Conservation (phyloP, 1,140 invertebrate genomes). For the Proales similis region DNA sequence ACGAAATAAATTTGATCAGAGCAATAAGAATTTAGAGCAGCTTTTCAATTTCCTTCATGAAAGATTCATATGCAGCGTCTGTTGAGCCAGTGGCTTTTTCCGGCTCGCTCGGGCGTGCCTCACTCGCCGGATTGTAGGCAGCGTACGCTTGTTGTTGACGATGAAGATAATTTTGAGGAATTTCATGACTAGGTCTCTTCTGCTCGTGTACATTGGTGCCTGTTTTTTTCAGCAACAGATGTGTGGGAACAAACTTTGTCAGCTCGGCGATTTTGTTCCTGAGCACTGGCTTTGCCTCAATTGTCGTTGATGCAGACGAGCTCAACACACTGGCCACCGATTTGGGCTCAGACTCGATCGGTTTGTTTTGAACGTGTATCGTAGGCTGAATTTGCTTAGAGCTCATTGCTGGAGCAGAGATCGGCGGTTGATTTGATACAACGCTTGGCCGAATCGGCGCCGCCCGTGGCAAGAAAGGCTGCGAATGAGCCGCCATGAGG, state of each 20-base stretch:
- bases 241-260: conserved; percentile 84
- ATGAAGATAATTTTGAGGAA: neutral
- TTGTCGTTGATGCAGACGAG: too few species aligned
- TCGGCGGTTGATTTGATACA: too few species aligned
- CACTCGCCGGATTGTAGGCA: neutral
- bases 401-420: too few species aligned
- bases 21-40: conserved; percentile 32
- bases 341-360: too few species aligned
- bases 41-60: conserved; percentile 35
- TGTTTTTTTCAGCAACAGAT: conserved; percentile 77
- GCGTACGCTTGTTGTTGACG: neutral
- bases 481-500: too few species aligned
- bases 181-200: neutral
- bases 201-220: conserved; percentile 43
- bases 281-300: conserved; percentile 65
- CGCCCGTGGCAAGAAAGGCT: too few species aligned
- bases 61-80: conserved; percentile 31
- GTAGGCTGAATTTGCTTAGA: too few species aligned
- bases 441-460: too few species aligned
- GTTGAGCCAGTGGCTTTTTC: neutral
- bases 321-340: too few species aligned
- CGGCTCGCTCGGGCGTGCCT: neutral
- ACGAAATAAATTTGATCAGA: too few species aligned
- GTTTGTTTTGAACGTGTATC: too few species aligned
- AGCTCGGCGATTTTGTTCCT: conserved; percentile 84